These are phyloP conservation scores for Ondatra zibethicus DNA, from an alignment of 2,113 vertebrate genomes.

Conservation along the genomic window DNA sequence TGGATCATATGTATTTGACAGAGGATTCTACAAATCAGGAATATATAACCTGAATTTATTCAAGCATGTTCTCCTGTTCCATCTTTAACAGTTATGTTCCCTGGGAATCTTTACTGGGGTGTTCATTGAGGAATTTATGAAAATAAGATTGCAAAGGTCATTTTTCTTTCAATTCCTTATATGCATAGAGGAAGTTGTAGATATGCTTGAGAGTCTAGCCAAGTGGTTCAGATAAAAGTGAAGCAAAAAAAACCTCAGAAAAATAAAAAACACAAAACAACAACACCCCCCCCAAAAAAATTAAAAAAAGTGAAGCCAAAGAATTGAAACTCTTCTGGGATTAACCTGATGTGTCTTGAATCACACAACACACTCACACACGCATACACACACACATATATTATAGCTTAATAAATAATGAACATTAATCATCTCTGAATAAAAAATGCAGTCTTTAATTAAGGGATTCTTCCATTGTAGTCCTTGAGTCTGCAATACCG, in stretches of 20 bases:
- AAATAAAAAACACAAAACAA: no score
- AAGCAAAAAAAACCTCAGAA: background rate
- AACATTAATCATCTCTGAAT: background rate
- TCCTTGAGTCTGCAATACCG: background rate
- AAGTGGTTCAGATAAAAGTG: background rate
- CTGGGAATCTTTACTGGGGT: background rate
- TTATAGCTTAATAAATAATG: conserved; percentile 15
- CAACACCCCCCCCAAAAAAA: no score
- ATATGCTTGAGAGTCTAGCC: background rate
- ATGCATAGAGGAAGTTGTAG: background rate
- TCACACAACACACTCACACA: background rate
- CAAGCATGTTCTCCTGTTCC: background rate
- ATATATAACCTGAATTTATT: background rate
- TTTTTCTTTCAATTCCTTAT: background rate
- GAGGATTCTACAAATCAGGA: background rate
- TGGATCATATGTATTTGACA: background rate
- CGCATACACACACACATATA: background rate
- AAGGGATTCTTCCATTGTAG: background rate
- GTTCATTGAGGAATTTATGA: background rate
- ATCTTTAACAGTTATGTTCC: background rate
- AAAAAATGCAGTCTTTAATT: conserved; percentile 3
- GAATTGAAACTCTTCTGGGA: background rate
- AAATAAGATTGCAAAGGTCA: background rate
- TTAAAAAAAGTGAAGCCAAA: background rate
- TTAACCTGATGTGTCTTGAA: background rate